These are phyloP conservation scores for Phengaris arion DNA, from an alignment of 2,888 invertebrate species.

Conservation along the genomic window DNA sequence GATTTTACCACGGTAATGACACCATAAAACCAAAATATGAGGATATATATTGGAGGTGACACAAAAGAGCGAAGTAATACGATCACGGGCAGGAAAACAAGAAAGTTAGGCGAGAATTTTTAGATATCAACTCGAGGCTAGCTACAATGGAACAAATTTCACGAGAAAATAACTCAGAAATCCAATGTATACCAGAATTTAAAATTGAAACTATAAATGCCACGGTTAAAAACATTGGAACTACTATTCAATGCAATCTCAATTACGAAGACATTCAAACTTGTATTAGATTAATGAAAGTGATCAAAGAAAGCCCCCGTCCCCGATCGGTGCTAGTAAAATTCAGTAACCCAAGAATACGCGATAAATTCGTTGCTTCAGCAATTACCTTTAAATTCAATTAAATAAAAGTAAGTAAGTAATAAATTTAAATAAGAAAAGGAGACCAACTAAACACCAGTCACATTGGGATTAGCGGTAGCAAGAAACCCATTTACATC, in stretches of 20 bases:
- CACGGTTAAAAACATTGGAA: slow-evolving; percentile 34
- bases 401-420: no score
- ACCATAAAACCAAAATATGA: slow-evolving; percentile 22
- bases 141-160: background rate
- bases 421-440: no score
- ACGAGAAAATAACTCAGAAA: slow-evolving; percentile 35
- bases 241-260: slow-evolving; percentile 29
- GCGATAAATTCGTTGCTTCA: background rate
- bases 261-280: slow-evolving; percentile 34
- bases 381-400: slow-evolving; percentile 28
- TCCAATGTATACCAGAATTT: slow-evolving; percentile 38
- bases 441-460: background rate
- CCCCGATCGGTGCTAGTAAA: no score
- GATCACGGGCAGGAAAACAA: background rate
- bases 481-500: background rate
- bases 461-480: background rate
- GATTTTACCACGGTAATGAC: background rate
- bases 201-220: slow-evolving; percentile 36
- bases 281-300: slow-evolving; percentile 35
- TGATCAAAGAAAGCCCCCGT: slow-evolving; percentile 25
- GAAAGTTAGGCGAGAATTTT: background rate
- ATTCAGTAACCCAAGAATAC: no score
- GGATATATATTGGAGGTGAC: background rate
- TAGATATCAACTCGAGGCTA: no score
- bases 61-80: background rate